Evolutionary conservation across 2,888 invertebrate genomes (phyloP).

Genomic region (Athetis lepigone): DNA sequence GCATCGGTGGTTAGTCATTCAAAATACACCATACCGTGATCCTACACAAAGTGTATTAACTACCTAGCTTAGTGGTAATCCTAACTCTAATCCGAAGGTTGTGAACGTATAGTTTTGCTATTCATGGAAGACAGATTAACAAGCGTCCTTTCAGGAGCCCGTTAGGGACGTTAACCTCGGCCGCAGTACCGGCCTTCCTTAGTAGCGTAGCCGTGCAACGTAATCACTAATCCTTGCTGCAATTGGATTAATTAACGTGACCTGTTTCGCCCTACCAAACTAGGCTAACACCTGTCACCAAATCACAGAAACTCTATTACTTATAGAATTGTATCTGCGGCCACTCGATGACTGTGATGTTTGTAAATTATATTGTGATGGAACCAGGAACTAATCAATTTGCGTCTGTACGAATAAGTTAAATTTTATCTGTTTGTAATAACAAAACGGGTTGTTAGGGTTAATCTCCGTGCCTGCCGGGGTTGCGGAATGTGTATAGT

Average conservation of each 20-base stretch:
- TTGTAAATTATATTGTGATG: too few relatives aligned
- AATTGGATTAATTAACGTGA: constrained; percentile 50
- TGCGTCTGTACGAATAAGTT: too few relatives aligned
- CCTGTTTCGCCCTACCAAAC: constrained; percentile 36
- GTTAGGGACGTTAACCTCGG: constrained; percentile 23
- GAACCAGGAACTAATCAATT: too few relatives aligned
- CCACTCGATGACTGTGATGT: too few relatives aligned
- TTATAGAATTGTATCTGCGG: too few relatives aligned
- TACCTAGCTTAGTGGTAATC: constrained; percentile 14
- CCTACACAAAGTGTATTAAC: constrained; percentile 15
- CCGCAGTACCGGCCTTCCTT: constrained; percentile 26
- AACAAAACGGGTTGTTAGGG: too few relatives aligned
- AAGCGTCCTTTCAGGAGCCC: constrained; percentile 25
- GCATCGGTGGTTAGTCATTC: too few relatives aligned
- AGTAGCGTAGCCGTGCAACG: constrained; percentile 19
- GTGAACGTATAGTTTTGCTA: constrained; percentile 22
- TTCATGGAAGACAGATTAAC: constrained; percentile 38
- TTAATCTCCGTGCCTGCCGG: too few relatives aligned
- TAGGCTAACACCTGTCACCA: constrained; percentile 26
- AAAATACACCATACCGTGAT: too few relatives aligned
- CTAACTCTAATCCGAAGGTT: constrained; percentile 18
- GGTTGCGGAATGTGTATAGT: too few relatives aligned
- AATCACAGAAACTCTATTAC: constrained; percentile 1
- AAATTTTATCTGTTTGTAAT: too few relatives aligned
- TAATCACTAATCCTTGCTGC: constrained; percentile 45